Evolutionary conservation across 2,888 invertebrate species (phyloP).

Genomic region (Euzetes globulus): DNA sequence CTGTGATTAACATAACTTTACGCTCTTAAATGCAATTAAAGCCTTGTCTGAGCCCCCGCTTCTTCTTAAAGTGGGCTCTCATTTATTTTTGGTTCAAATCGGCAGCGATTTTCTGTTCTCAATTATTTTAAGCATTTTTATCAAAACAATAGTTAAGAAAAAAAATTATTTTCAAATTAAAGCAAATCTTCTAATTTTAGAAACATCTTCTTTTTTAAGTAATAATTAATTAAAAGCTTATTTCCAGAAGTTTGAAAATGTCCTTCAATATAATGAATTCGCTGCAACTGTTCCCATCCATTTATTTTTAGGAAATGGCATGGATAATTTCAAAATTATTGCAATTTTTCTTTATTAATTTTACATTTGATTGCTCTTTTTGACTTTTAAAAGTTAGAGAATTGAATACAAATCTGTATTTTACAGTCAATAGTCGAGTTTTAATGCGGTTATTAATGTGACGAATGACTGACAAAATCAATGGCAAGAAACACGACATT

Average conservation of each 20-base stretch:
- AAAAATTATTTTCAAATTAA: background rate
- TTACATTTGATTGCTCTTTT: no score
- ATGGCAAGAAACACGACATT: slow-evolving; percentile 13
- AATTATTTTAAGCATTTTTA: background rate
- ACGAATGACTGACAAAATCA: slow-evolving; percentile 19
- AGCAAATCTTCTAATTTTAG: background rate
- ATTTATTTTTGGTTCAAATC: no score
- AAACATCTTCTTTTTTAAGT: background rate
- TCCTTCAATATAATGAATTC: no score
- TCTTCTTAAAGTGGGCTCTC: no score
- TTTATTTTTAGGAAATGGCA: no score
- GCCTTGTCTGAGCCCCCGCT: no score
- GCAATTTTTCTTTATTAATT: no score
- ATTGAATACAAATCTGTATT: background rate
- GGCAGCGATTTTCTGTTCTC: no score
- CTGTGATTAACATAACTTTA: slow-evolving; percentile 1
- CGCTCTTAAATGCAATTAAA: background rate
- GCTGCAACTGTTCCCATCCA: no score
- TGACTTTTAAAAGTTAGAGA: background rate
- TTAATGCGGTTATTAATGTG: slow-evolving; percentile 1
- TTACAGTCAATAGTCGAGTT: background rate
- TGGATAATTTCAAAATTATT: no score
- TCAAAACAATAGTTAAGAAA: background rate
- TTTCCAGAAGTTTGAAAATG: no score
- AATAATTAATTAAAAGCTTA: no score